A percentile compares a stretch with the other conserved stretches of the same genome.
These are phyloP conservation scores for Morelia viridis DNA, from an alignment of 2,797 vertebrate species.

Conservation along the genomic window DNA sequence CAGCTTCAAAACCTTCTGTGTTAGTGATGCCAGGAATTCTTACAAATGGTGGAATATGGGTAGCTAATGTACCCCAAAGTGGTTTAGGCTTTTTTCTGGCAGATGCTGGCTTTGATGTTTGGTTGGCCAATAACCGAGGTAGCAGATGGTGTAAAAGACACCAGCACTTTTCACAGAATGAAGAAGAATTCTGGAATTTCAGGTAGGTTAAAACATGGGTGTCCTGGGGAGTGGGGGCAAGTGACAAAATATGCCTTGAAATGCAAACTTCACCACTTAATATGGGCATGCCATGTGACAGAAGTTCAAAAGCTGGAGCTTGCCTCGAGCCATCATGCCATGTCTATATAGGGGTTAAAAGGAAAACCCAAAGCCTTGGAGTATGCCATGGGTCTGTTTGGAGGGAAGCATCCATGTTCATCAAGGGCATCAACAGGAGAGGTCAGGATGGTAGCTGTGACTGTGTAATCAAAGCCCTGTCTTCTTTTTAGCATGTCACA, in stretches of 20 bases:
- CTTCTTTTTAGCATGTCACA: neutral
- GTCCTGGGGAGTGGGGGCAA: neutral
- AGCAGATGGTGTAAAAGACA: constrained; percentile 72
- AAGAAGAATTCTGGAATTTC: constrained; percentile 73
- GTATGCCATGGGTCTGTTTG: neutral
- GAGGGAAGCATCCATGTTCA: neutral
- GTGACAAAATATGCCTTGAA: neutral
- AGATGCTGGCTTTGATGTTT: constrained; percentile 74
- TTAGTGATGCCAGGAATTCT: constrained; percentile 70
- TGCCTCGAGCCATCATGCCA: neutral
- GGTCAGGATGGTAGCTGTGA: neutral
- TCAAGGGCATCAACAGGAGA: neutral
- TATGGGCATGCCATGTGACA: neutral
- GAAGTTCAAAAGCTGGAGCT: neutral
- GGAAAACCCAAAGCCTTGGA: neutral
- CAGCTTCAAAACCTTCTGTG: constrained; percentile 65
- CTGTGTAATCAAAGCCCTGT: neutral
- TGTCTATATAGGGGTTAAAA: neutral
- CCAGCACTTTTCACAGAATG: constrained; percentile 59
- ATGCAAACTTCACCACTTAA: neutral
- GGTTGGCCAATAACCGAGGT: constrained; percentile 73
- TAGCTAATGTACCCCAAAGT: constrained; percentile 66
- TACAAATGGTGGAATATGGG: constrained; percentile 69
- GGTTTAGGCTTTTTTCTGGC: constrained; percentile 73
- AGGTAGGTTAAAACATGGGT: constrained; percentile 56